phyloP scores from a whole-genome alignment of 2,797 vertebrate species.

The Sebastes vulpes region DNA sequence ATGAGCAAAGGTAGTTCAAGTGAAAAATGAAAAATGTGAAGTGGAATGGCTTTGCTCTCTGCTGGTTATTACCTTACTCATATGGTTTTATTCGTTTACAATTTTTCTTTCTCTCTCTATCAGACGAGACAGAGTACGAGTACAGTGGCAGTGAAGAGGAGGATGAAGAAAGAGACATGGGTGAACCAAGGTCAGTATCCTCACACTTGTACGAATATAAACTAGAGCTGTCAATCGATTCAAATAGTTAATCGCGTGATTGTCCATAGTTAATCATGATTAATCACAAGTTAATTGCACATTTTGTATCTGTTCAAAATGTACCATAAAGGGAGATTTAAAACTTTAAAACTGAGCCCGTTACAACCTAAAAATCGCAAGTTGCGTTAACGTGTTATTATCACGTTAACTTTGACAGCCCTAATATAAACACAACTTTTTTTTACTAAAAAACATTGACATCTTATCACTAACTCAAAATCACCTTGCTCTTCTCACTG shows the following conservation, averaged over 20 bases:
- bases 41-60: constrained; percentile 21
- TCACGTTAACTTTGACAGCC: too few relatives aligned
- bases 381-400: too few relatives aligned
- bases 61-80: constrained; percentile 10
- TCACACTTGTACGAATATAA: not conserved
- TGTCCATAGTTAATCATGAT: too few relatives aligned
- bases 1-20: constrained; percentile 43
- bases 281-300: too few relatives aligned
- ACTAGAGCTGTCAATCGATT: too few relatives aligned
- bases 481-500: not conserved
- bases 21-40: constrained; percentile 38
- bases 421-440: not conserved
- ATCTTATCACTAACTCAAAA: not conserved
- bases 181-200: constrained; percentile 91
- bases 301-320: too few relatives aligned
- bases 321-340: too few relatives aligned
- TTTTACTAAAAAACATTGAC: not conserved
- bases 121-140: constrained; percentile 97
- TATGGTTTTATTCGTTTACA: not conserved
- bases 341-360: too few relatives aligned
- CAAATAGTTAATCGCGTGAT: too few relatives aligned
- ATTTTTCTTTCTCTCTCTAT: not conserved
- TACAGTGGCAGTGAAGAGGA: constrained; percentile 98
- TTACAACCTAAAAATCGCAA: too few relatives aligned
- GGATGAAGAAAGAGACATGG: constrained; percentile 93